Evolutionary conservation across 2,888 invertebrate species (phyloP).

Genomic region (Drosophila borborema): DNA sequence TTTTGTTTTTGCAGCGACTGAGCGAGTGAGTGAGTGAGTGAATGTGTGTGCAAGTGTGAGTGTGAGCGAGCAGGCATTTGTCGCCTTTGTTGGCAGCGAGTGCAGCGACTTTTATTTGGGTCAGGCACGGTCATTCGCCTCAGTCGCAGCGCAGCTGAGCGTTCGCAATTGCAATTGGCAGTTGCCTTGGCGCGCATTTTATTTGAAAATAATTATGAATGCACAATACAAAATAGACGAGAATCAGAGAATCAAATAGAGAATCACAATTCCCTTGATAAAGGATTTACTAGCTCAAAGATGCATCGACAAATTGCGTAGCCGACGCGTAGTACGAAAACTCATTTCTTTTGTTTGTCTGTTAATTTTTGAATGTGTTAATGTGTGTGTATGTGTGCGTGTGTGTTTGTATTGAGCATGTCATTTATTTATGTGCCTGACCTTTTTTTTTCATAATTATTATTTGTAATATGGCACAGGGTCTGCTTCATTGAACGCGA

Average conservation of each 20-base stretch:
- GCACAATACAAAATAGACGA: not conserved
- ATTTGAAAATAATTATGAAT: slow-evolving; percentile 75
- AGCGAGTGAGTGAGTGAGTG: not conserved
- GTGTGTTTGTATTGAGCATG: not conserved
- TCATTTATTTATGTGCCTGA: slow-evolving; percentile 52
- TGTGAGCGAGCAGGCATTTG: slow-evolving; percentile 34
- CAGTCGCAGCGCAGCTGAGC: slow-evolving; percentile 39
- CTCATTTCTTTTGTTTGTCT: slow-evolving; percentile 24
- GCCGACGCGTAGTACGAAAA: slow-evolving; percentile 19
- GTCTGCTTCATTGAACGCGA: slow-evolving; percentile 33
- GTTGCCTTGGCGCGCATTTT: slow-evolving; percentile 79
- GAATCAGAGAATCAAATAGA: not conserved
- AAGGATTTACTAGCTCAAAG: slow-evolving; percentile 6
- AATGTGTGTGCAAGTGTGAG: not conserved
- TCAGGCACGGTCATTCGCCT: slow-evolving; percentile 88
- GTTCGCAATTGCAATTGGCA: slow-evolving; percentile 42
- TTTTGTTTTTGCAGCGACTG: slow-evolving; percentile 60
- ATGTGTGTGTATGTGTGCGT: not conserved
- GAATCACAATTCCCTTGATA: slow-evolving; percentile 50
- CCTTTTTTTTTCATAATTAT: slow-evolving; percentile 71
- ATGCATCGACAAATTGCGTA: slow-evolving; percentile 12
- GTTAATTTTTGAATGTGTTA: not conserved
- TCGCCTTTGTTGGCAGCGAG: slow-evolving; percentile 69
- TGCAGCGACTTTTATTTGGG: slow-evolving; percentile 90
- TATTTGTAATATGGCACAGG: slow-evolving; percentile 75